Evolutionary conservation across 2,113 vertebrate species (phyloP), one percentile per base, ranked within the genome.

Genomic region (Pterocles burchelli): DNA sequence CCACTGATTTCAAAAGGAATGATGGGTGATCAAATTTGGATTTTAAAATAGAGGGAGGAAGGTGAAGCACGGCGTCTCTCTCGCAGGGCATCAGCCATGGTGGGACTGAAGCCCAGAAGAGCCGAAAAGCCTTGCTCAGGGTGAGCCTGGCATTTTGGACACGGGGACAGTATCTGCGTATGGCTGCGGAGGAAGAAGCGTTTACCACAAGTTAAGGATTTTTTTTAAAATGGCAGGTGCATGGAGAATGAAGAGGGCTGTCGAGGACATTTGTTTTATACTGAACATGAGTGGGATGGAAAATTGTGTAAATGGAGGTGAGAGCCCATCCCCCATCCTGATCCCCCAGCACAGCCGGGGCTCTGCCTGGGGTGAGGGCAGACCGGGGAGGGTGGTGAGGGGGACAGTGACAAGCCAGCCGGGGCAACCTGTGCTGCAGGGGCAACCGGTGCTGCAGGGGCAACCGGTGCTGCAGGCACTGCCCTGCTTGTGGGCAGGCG

Each of bases 21-120:
- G 51, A 55, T 28, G 78, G 26, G 72, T 51, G 57, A 91, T 71
- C 22, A 58, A 73, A 83, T 73, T 12, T 31, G 13, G 58, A 88
- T 76, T 78, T 90, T 43, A 80, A 93, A 96, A 88, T 46, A 91
- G 81, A 68, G 17, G 11, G 65, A 58, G 43, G 45, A 93, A 96
- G n/a, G n/a, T 76, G 76, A 91, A 54, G 33, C 31, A 28, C 0
- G 0, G 29, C 1, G 3, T 62, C 57, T 55, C 54, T 85, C 1
- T 2, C 67, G 41, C 8, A 43, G 18, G 17, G 26, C 48, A 76
- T 90, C 59, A 66, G 38, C 59, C 49, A 54, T 3, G 7, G 68
- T 28, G 33, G 24, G 43, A 62, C 46, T 66, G 41, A 52, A 70
- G 74, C 31, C 24, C 78, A 58, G 28, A 17, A 80, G 8, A 81